phyloP scores from a whole-genome alignment of 1,140 invertebrate species.

The Drosophila lini region DNA sequence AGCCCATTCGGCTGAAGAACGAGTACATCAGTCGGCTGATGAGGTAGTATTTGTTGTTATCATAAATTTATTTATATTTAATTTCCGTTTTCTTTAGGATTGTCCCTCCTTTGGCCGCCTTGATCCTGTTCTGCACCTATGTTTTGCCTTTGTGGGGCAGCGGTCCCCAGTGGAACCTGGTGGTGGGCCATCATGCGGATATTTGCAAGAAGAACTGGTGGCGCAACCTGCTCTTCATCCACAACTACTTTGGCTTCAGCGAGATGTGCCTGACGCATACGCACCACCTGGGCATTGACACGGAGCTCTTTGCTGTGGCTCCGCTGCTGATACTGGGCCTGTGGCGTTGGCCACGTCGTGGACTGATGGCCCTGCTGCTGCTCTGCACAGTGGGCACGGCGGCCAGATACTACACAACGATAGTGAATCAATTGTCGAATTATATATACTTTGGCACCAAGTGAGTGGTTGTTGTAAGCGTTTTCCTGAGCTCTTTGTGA shows the following conservation, averaged over 20 bases:
- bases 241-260: constrained; percentile 89
- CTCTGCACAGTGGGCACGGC: constrained; percentile 86
- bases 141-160: constrained; percentile 87
- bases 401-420: constrained; percentile 87
- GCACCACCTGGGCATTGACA: constrained; percentile 93
- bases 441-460: constrained; percentile 89
- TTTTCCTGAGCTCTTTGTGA: background rate
- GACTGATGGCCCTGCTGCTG: constrained; percentile 84
- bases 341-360: constrained; percentile 86
- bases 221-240: constrained; percentile 88
- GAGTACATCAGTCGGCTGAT: constrained; percentile 88
- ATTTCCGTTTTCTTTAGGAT: constrained; percentile 82
- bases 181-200: constrained; percentile 87
- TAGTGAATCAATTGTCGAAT: constrained; percentile 86
- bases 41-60: constrained; percentile 84
- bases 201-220: constrained; percentile 88
- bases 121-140: constrained; percentile 88
- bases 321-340: constrained; percentile 89
- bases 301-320: constrained; percentile 91
- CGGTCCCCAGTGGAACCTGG: constrained; percentile 88
- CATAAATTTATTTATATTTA: no score
- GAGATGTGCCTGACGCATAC: constrained; percentile 90
- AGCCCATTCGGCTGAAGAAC: constrained; percentile 86
- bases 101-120: constrained; percentile 86
- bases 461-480: constrained; percentile 85